Evolutionary conservation across 1,140 invertebrate genomes (phyloP).

Genomic region (Micrasema minimum): DNA sequence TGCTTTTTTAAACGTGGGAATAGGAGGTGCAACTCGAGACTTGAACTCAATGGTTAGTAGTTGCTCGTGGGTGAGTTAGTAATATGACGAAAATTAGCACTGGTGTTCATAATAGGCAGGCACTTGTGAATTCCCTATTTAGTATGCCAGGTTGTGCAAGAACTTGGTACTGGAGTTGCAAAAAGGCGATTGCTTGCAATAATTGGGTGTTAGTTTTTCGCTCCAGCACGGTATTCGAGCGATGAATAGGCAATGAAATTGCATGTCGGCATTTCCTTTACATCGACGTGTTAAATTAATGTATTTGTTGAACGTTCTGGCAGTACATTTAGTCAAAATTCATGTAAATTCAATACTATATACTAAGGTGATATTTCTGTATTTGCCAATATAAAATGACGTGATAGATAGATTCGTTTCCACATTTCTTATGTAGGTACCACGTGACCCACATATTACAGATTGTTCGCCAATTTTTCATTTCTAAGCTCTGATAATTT

Average conservation of each 20-base stretch:
- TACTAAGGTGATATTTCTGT: no score
- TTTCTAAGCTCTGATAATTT: no score
- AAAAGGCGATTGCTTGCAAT: slow-evolving; percentile 28
- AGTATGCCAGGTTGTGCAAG: slow-evolving; percentile 20
- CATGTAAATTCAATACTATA: not conserved
- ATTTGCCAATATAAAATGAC: no score
- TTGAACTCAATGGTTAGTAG: not conserved
- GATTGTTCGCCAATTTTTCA: no score
- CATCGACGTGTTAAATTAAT: not conserved
- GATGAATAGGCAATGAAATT: slow-evolving; percentile 18
- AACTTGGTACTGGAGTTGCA: slow-evolving; percentile 9
- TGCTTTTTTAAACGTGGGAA: slow-evolving; percentile 19
- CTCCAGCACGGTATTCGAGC: slow-evolving; percentile 6
- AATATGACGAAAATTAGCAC: slow-evolving; percentile 27
- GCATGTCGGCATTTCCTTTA: not conserved
- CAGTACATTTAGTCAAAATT: not conserved
- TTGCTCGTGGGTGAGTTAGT: slow-evolving; percentile 18
- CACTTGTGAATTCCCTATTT: slow-evolving; percentile 25
- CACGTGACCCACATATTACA: no score
- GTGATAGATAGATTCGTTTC: no score
- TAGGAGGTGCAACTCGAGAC: slow-evolving; percentile 9
- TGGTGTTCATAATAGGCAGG: slow-evolving; percentile 26
- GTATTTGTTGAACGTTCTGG: slow-evolving; percentile 3
- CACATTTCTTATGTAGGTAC: no score
- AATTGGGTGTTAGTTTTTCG: slow-evolving; percentile 30